A percentile compares a stretch with the other conserved stretches of the same genome.
Evolutionary conservation across 2,888 invertebrate species (phyloP).

Genomic region (Branchipolynoe longqiensis): DNA sequence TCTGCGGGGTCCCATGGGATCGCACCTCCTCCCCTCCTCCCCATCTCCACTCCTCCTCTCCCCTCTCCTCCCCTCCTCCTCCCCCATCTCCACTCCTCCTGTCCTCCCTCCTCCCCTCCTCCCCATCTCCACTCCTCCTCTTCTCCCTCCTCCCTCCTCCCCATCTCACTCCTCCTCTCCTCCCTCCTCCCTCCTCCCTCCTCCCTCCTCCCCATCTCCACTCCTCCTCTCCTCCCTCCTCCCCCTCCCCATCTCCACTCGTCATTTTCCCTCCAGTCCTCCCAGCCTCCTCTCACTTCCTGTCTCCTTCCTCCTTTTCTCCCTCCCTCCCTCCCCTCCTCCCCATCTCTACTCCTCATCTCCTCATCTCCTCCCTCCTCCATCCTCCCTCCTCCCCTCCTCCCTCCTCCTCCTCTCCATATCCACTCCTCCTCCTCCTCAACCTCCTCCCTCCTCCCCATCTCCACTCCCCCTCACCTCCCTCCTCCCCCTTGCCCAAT

Average conservation of each 20-base stretch:
- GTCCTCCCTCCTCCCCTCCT: neutral
- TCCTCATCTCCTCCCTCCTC: neutral
- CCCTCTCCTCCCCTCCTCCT: neutral
- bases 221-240: neutral
- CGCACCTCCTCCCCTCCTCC: neutral
- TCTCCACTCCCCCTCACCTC: neutral
- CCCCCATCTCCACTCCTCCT: neutral
- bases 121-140: neutral
- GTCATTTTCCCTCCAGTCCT: constrained; percentile 17
- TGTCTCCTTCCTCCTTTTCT: neutral
- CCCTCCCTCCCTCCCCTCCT: constrained; percentile 5
- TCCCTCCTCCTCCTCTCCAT: neutral
- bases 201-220: neutral
- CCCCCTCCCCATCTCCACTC: constrained; percentile 22
- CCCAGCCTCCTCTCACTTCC: neutral
- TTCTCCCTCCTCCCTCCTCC: neutral
- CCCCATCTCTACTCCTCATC: neutral
- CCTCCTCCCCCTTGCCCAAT: neutral
- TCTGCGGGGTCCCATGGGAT: too few species aligned
- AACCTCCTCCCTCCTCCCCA: neutral
- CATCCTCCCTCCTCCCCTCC: too few species aligned
- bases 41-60: neutral
- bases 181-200: neutral
- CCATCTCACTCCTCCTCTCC: constrained; percentile 16
- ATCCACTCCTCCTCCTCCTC: neutral